phyloP scores from a whole-genome alignment of 1,140 invertebrate species.

The Ylistrum balloti region DNA sequence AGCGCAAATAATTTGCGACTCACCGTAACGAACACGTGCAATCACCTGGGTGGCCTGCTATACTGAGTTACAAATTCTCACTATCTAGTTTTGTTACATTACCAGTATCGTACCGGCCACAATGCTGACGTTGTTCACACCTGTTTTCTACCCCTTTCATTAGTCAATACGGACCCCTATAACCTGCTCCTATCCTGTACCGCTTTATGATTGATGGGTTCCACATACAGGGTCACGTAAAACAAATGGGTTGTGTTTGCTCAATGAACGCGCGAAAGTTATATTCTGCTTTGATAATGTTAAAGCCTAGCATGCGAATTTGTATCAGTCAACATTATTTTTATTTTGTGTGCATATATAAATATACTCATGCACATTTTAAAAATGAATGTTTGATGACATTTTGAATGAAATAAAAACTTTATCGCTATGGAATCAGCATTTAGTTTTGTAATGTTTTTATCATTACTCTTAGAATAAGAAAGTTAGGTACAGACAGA shows the following conservation, averaged over 20 bases:
- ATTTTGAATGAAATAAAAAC: too few species aligned
- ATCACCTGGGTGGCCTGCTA: neutral
- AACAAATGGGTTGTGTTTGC: neutral
- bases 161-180: neutral
- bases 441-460: too few species aligned
- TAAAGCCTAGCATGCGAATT: too few species aligned
- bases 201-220: neutral
- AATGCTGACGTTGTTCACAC: constrained; percentile 22
- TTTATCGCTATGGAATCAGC: too few species aligned
- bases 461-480: too few species aligned
- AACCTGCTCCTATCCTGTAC: neutral
- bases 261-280: too few species aligned
- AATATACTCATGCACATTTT: too few species aligned
- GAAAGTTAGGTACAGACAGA: too few species aligned
- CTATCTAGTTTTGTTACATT: neutral
- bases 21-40: constrained; percentile 22
- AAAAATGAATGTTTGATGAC: too few species aligned
- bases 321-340: too few species aligned
- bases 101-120: neutral
- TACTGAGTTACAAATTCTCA: neutral
- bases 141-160: constrained; percentile 12
- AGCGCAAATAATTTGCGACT: constrained; percentile 7
- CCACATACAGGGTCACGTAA: neutral
- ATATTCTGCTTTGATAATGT: too few species aligned
- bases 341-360: too few species aligned